A percentile compares a stretch with the other conserved stretches of the same genome.
Conservation (phyloP, 1,140 invertebrate species). For the Polypedilum vanderplanki region DNA sequence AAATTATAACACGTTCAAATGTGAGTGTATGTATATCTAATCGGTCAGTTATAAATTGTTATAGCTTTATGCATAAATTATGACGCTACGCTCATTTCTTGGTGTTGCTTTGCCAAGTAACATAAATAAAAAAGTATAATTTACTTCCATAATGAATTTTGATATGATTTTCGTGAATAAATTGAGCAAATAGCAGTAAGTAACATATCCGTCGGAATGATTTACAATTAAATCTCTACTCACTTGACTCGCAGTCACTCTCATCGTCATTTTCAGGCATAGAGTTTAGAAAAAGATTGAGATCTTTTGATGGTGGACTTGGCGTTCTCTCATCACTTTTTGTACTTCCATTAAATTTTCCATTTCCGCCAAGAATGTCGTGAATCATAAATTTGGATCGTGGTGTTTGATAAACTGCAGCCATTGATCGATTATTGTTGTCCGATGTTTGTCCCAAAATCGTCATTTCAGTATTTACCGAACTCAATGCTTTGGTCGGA, state of each 20-base stretch:
- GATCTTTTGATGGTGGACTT: neutral
- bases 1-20: conserved; percentile 25
- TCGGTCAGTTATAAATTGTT: conserved; percentile 25
- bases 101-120: neutral
- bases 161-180: conserved; percentile 5
- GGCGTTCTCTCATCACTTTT: neutral
- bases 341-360: conserved; percentile 32
- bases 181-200: neutral
- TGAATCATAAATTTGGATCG: conserved; percentile 73
- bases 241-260: neutral
- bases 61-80: conserved; percentile 21
- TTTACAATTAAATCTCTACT: neutral
- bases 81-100: neutral
- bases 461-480: conserved; percentile 3
- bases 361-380: conserved; percentile 60
- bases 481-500: neutral
- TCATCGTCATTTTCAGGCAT: conserved; percentile 19
- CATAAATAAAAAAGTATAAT: conserved; percentile 2
- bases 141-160: conserved; percentile 1
- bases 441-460: neutral
- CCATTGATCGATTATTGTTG: conserved; percentile 35
- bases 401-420: conserved; percentile 51
- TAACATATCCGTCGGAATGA: neutral
- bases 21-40: conserved; percentile 21
- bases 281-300: conserved; percentile 3